phyloP scores from a whole-genome alignment of 2,888 invertebrate species.

The Neria commutata region DNA sequence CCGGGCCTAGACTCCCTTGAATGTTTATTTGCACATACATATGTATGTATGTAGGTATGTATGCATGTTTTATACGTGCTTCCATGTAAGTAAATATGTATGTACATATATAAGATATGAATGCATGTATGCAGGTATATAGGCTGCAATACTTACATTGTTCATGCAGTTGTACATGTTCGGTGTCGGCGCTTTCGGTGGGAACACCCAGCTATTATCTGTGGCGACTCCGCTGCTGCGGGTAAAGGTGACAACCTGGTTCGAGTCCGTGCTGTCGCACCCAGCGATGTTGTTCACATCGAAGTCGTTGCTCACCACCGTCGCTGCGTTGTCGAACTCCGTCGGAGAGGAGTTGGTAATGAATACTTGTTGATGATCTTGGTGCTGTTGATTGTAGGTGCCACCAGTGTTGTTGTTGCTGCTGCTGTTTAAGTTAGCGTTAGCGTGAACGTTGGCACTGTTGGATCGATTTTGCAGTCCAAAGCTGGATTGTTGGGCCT shows the following conservation, averaged over 20 bases:
- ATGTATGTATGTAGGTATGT: not conserved
- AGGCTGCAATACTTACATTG: constrained; percentile 66
- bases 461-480: constrained; percentile 34
- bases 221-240: constrained; percentile 50
- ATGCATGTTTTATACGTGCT: not conserved
- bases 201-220: constrained; percentile 76
- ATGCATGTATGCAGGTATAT: too few species aligned
- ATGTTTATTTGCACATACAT: too few species aligned
- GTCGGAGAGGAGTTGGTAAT: constrained; percentile 32
- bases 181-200: constrained; percentile 79
- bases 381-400: constrained; percentile 33
- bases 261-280: constrained; percentile 26
- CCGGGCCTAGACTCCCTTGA: too few species aligned
- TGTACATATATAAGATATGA: not conserved
- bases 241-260: constrained; percentile 41
- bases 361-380: constrained; percentile 31
- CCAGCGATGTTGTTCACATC: constrained; percentile 29
- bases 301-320: constrained; percentile 29
- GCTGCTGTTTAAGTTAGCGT: constrained; percentile 23
- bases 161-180: constrained; percentile 71
- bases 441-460: constrained; percentile 35
- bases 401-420: constrained; percentile 44
- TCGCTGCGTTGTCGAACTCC: constrained; percentile 30
- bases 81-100: not conserved
- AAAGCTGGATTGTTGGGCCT: constrained; percentile 65